A percentile compares a stretch with the other conserved stretches of the same genome.
These are phyloP conservation scores for Drosophila simulans DNA, from an alignment of 1,140 invertebrate species.

Conservation along the genomic window DNA sequence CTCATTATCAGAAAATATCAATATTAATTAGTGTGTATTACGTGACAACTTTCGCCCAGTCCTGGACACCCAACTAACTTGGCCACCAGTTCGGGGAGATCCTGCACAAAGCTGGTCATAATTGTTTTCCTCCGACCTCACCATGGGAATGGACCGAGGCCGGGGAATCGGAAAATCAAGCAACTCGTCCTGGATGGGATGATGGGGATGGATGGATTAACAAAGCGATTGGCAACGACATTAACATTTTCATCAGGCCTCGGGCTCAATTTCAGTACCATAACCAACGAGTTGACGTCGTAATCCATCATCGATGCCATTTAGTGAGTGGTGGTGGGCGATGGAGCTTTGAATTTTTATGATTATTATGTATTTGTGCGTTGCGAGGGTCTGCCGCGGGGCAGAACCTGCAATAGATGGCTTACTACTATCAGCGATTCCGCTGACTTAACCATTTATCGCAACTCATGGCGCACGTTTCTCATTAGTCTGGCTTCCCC, in stretches of 20 bases:
- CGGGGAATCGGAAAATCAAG: conserved; percentile 56
- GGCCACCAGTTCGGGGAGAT: conserved; percentile 19
- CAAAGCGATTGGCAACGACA: conserved; percentile 80
- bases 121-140: conserved; percentile 76
- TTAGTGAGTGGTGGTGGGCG: background rate
- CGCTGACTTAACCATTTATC: conserved; percentile 69
- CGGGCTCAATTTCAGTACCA: conserved; percentile 37
- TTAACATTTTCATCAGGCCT: conserved; percentile 81
- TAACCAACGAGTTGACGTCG: conserved; percentile 49
- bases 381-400: background rate
- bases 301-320: conserved; percentile 77
- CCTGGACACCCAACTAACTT: conserved; percentile 8
- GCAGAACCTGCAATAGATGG: conserved; percentile 7
- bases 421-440: conserved; percentile 57
- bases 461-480: conserved; percentile 75
- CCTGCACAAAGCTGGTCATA: conserved; percentile 60
- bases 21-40: conserved; percentile 82
- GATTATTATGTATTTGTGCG: conserved; percentile 70
- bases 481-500: conserved; percentile 60
- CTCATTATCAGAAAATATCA: conserved; percentile 71
- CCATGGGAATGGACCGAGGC: conserved; percentile 10
- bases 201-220: conserved; percentile 54
- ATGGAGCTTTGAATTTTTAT: conserved; percentile 77
- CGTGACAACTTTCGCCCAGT: conserved; percentile 62
- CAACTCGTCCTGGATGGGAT: conserved; percentile 45